Base-by-base conservation (phyloP, 1,140 invertebrate genomes). In the Pararge aegeria region DNA sequence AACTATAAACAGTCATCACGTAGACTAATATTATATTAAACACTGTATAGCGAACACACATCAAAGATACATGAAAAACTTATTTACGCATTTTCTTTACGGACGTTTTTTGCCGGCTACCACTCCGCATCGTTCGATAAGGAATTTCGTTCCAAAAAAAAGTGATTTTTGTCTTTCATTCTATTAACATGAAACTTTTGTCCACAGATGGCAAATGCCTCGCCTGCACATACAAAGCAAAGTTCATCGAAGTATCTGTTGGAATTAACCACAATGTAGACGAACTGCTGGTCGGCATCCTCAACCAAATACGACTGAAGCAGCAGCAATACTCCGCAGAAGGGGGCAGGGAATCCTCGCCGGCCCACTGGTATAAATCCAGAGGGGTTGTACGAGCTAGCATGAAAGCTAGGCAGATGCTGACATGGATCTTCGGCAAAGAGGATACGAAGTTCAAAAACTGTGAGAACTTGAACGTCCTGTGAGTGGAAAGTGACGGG, bases 221-320 rank as follows among this genome's bases (percentile, higher is more conserved):
- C 66, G 96, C 96, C 0, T 96, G 95, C 77, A 95, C 95, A 0
- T 96, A 95, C 80, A 93, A 95, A 44, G 94, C 94, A 18, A 97
- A 97, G 84, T 97, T 96, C 89, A 95, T 96, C 42, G 96, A 97
- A 87, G 94, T 97, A 29, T 97, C 96, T 4, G 96, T 97, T 10
- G 96, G 95, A 9, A 97, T 97, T 72, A 97, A 96, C 89, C 96
- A 97, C 90, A 97, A 97, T 73, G 95, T 97, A 18, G 96, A 97
- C 86, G 95, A 97, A 68, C 92, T 97, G 0, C 91, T 97, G 3
- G 96, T 97, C 10, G 95, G 86, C 2, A 86, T 89, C 16, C 70
- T 89, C 1, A 87, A 94, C 70, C 96, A 97, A 85, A 97, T 97
- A 54, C 90, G 95, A 12, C 83, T 97, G 49, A 96, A 96, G 80